A percentile compares a stretch with the other conserved stretches of the same genome.
Conservation (phyloP, 2,888 invertebrate species). For the Coleophora deauratella region DNA sequence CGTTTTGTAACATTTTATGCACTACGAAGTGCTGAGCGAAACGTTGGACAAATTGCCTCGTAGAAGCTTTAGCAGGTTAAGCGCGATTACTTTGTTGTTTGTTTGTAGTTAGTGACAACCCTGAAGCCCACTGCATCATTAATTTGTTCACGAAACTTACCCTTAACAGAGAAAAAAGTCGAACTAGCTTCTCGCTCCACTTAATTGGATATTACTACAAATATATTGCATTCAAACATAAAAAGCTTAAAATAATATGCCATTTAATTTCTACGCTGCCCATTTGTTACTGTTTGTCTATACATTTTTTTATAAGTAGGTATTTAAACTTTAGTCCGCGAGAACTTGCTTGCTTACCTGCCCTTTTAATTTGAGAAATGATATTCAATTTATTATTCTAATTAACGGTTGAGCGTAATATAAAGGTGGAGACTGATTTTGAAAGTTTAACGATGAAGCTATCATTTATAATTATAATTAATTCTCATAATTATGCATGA, state of each 20-base stretch:
- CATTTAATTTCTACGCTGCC: slow-evolving; percentile 51
- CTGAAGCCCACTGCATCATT: slow-evolving; percentile 56
- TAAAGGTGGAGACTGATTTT: slow-evolving; percentile 31
- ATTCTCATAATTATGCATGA: slow-evolving; percentile 7
- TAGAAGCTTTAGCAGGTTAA: no score
- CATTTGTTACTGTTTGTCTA: slow-evolving; percentile 60
- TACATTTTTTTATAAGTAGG: no score
- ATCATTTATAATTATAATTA: slow-evolving; percentile 31
- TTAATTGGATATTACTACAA: slow-evolving; percentile 69
- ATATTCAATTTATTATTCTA: slow-evolving; percentile 54
- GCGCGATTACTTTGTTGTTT: no score
- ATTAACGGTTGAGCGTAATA: slow-evolving; percentile 46
- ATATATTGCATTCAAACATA: slow-evolving; percentile 54
- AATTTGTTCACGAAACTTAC: slow-evolving; percentile 60
- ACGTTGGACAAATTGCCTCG: no score
- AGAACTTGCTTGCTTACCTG: slow-evolving; percentile 14
- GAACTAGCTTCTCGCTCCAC: slow-evolving; percentile 47
- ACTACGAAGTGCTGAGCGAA: no score
- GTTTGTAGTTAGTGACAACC: slow-evolving; percentile 24
- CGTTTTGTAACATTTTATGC: neutral
- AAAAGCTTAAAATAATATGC: slow-evolving; percentile 33
- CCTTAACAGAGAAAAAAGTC: slow-evolving; percentile 52
- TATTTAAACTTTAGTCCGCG: slow-evolving; percentile 13
- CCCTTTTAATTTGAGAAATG: slow-evolving; percentile 16
- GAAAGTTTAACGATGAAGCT: no score